These are phyloP conservation scores for Acheta domesticus DNA, from an alignment of 2,888 invertebrate genomes.

Conservation along the genomic window DNA sequence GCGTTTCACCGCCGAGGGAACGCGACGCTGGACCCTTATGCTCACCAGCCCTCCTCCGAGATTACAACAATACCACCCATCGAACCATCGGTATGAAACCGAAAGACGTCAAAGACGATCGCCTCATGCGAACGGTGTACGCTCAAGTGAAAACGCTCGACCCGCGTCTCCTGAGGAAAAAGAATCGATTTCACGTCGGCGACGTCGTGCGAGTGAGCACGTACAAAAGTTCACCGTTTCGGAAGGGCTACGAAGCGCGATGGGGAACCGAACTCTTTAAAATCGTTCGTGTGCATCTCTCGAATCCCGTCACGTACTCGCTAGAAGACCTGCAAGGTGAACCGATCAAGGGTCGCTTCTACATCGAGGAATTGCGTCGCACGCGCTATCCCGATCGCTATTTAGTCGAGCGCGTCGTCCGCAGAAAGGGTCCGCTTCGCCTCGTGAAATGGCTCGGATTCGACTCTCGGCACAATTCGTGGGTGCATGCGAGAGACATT, in stretches of 20 bases:
- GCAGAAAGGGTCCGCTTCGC: neutral
- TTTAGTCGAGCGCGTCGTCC: neutral
- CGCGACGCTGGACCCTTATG: neutral
- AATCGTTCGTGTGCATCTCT: neutral
- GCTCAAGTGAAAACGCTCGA: neutral
- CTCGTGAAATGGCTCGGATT: no score
- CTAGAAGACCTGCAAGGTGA: neutral
- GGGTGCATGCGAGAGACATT: no score
- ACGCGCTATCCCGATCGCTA: neutral
- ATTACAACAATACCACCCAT: neutral
- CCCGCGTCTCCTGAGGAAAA: neutral
- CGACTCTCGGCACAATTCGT: no score
- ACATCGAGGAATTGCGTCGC: neutral
- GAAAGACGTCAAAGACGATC: neutral
- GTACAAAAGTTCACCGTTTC: neutral
- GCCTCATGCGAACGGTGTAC: neutral
- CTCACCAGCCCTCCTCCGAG: neutral
- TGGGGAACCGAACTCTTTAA: neutral
- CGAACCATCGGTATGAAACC: neutral
- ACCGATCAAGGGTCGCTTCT: neutral
- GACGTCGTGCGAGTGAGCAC: neutral
- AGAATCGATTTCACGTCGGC: neutral
- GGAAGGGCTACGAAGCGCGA: neutral
- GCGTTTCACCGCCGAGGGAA: neutral
- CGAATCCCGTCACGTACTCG: neutral